These are phyloP conservation scores for Muschampia plurimacula DNA, from an alignment of 2,888 invertebrate species.

Conservation along the genomic window DNA sequence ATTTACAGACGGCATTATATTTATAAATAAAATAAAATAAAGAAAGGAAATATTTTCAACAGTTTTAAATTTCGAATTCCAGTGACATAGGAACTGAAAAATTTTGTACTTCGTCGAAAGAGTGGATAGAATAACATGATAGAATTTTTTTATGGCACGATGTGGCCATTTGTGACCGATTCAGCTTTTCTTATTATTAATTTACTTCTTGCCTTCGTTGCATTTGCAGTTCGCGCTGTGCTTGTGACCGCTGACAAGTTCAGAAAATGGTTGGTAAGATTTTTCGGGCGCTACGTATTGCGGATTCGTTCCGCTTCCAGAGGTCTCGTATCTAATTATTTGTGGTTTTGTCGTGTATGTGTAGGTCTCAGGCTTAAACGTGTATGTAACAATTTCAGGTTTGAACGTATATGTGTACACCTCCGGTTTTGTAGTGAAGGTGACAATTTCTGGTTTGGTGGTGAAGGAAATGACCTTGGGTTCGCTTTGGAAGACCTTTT, in stretches of 20 bases:
- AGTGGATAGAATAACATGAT: conserved; percentile 7
- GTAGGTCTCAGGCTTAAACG: conserved; percentile 51
- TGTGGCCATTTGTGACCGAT: conserved; percentile 29
- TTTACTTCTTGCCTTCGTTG: conserved; percentile 66
- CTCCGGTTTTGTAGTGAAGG: conserved; percentile 63
- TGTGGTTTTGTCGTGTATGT: conserved; percentile 55
- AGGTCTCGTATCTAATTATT: conserved; percentile 69
- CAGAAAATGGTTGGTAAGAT: conserved; percentile 67
- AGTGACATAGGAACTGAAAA: conserved; percentile 58
- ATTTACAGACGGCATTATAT: conserved; percentile 57
- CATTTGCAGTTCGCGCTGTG: conserved; percentile 76
- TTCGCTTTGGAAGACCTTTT: conserved; percentile 71
- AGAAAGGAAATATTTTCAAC: conserved; percentile 30
- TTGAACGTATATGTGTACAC: conserved; percentile 51
- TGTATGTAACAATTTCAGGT: conserved; percentile 50
- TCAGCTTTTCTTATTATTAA: background rate
- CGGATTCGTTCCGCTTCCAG: conserved; percentile 72
- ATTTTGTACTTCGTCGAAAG: conserved; percentile 46
- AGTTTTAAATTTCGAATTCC: conserved; percentile 38
- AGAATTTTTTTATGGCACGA: conserved; percentile 66
- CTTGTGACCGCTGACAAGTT: conserved; percentile 55
- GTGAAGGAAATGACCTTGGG: conserved; percentile 53
- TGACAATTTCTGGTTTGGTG: conserved; percentile 50
- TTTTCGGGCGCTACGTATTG: conserved; percentile 72
- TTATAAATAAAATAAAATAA: conserved; percentile 49